Evolutionary conservation across 2,888 invertebrate genomes (phyloP).

Genomic region (Saturnia pavonia): DNA sequence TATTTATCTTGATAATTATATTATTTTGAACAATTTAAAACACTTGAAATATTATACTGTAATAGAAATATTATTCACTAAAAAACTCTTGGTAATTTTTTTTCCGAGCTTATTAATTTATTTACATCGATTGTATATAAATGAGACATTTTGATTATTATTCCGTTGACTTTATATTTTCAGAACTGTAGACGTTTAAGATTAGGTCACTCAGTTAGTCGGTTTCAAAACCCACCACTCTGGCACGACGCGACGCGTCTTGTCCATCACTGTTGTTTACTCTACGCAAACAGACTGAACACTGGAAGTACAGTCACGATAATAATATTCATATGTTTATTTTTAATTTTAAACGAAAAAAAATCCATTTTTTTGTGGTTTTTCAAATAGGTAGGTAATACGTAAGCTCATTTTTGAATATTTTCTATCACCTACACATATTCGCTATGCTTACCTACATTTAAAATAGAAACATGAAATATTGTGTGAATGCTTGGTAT

Average conservation of each 20-base stretch:
- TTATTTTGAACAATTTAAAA: no score
- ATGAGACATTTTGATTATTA: neutral
- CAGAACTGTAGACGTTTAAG: constrained; percentile 7
- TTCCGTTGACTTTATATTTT: neutral
- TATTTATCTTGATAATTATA: no score
- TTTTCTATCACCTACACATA: neutral
- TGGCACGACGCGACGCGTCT: constrained; percentile 27
- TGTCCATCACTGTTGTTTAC: constrained; percentile 11
- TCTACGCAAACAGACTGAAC: constrained; percentile 10
- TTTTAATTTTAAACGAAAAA: neutral
- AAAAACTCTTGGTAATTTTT: no score
- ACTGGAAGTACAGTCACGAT: neutral
- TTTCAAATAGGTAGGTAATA: no score
- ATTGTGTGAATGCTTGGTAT: neutral
- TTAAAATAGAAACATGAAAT: neutral
- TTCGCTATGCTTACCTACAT: neutral
- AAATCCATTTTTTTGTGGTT: no score
- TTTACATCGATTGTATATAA: neutral
- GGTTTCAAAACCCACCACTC: constrained; percentile 23
- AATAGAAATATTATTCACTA: no score
- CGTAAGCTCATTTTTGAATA: no score
- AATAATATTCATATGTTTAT: neutral
- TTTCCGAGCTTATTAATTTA: neutral
- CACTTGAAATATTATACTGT: no score
- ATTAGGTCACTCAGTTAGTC: constrained; percentile 9